Base-by-base conservation (phyloP, 2,113 vertebrate genomes). In the Ancistrus triradiatus region DNA sequence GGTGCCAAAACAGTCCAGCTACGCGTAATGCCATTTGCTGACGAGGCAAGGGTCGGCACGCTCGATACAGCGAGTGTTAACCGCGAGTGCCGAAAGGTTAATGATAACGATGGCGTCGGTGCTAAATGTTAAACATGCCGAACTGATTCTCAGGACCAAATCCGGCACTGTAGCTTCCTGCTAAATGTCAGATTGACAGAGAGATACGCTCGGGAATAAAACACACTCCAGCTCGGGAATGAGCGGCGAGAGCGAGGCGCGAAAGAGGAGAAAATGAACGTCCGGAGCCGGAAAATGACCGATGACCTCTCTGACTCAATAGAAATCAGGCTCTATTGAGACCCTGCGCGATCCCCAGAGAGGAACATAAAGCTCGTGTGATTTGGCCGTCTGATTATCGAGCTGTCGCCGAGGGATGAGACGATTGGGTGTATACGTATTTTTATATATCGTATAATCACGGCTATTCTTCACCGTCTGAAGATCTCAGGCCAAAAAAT, bases 191-290 rank as follows among this genome's bases (percentile, higher is more conserved):
- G 7, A 17, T 3, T 18, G 10, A 24, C 13, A 7, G 46, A 14
- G 22, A 49, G 31, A 19, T 11, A 18, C 27, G 50, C 50, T 53
- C 28, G 3, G 50, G 1, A 53, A 19, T 35, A 35, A 28, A n/a
- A 21, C 51, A n/a, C 6, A 13, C 22, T 42, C 10, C n/a, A 11
- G 35, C 10, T 5, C 35, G 3, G n/a, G 65, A 63, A 61, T 58
- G 59, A 48, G 24, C 40, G 27, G 63, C 52, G 44, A 63, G 31
- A 61, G 53, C 46, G 35, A 46, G 35, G 31, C 51, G 42, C 9
- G 35, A 38, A 38, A 4, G 5, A 38, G 35, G 13, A 38, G 4
- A 10, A 3, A 38, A 38, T 11, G 7, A 38, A 2, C 35, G 3
- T 7, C 7, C 3, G 35, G 13, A 33, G 4, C 10, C 3, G 7